Conservation (phyloP, 64 coral and sea anemone species). For the Montipora foliosa region DNA sequence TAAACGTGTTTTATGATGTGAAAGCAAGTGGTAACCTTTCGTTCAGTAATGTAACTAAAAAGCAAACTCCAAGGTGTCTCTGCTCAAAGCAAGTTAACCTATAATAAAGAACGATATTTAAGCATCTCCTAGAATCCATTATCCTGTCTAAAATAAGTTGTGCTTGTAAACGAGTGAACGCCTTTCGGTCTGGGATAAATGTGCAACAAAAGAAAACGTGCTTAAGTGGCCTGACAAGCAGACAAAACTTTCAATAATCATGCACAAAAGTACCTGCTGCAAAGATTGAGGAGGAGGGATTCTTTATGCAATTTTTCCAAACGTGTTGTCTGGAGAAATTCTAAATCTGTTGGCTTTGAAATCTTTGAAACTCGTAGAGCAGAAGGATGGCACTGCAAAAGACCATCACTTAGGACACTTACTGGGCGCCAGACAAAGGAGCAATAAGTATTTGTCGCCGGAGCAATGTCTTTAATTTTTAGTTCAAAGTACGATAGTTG, state of each 20-base stretch:
- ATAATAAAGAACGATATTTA: too few species aligned
- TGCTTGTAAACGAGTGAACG: background rate
- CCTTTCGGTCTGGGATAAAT: background rate
- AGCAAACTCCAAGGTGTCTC: too few species aligned
- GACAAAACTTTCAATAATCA: background rate
- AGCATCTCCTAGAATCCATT: background rate
- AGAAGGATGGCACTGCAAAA: slow-evolving; percentile 5
- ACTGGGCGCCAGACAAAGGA: background rate
- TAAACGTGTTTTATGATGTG: too few species aligned
- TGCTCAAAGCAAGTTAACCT: too few species aligned
- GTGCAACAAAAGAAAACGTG: slow-evolving; percentile 62
- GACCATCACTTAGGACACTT: background rate
- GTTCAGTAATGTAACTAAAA: too few species aligned
- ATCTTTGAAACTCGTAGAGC: background rate
- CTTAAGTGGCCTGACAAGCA: slow-evolving; percentile 5
- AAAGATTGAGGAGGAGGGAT: background rate
- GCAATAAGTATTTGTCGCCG: background rate
- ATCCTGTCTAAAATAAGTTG: background rate
- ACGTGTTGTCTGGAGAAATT: slow-evolving; percentile 30
- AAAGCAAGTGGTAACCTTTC: too few species aligned
- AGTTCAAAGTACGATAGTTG: background rate
- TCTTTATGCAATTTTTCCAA: background rate
- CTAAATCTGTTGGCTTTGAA: background rate
- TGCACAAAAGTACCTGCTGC: slow-evolving; percentile 44
- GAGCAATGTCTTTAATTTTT: background rate